Conservation (phyloP, 2,797 vertebrate genomes). For the Potorous gilbertii region DNA sequence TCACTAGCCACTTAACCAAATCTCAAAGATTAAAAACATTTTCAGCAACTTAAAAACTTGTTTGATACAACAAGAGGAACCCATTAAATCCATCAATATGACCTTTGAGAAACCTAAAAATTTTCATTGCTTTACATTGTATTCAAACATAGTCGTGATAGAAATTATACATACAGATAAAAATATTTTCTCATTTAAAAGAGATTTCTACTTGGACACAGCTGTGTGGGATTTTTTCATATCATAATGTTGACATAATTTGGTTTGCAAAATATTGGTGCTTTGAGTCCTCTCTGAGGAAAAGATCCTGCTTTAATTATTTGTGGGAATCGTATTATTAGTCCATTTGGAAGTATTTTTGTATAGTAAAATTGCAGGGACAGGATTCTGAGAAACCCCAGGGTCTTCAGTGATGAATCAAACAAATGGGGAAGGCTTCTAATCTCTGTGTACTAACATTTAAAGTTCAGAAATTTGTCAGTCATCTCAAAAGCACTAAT, state of each 20-base stretch:
- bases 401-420: background rate
- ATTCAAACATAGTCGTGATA: background rate
- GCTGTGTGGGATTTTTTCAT: background rate
- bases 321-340: background rate
- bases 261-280: background rate
- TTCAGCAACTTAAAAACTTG: background rate
- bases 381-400: background rate
- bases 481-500: background rate
- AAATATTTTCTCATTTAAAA: background rate
- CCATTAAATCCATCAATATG: background rate
- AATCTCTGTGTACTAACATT: background rate
- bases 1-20: conserved; percentile 18
- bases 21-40: background rate
- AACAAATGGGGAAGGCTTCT: background rate
- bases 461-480: background rate
- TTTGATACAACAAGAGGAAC: conserved; percentile 1
- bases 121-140: background rate
- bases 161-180: background rate
- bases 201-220: background rate
- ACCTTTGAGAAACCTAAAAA: background rate
- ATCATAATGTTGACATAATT: background rate
- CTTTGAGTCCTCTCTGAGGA: background rate
- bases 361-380: background rate
- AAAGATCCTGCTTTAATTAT: background rate
- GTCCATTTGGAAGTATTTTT: background rate